phyloP scores from a whole-genome alignment of 2,797 vertebrate genomes.

The Lates japonicus region DNA sequence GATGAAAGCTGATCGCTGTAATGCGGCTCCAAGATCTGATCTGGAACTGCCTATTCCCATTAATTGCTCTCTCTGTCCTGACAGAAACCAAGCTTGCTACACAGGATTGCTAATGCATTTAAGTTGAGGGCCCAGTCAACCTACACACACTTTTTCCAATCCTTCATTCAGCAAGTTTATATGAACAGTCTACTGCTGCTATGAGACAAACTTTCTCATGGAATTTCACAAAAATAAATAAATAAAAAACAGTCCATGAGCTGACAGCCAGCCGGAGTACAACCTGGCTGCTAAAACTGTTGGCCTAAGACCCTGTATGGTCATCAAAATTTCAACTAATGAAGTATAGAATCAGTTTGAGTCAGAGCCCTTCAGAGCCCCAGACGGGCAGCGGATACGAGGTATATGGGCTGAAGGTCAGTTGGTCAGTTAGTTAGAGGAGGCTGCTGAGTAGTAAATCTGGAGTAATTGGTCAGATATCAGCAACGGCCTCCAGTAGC shows the following conservation, averaged over 20 bases:
- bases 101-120: slow-evolving; percentile 43
- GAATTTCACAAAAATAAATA: slow-evolving; percentile 48
- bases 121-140: slow-evolving; percentile 47
- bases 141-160: slow-evolving; percentile 56
- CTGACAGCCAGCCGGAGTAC: slow-evolving; percentile 33
- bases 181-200: slow-evolving; percentile 49
- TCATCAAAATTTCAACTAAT: slow-evolving; percentile 57
- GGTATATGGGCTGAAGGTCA: slow-evolving; percentile 72
- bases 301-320: slow-evolving; percentile 30
- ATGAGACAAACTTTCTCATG: slow-evolving; percentile 57
- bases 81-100: slow-evolving; percentile 49
- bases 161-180: slow-evolving; percentile 43
- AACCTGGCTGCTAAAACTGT: slow-evolving; percentile 52
- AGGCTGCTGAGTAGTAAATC: slow-evolving; percentile 62
- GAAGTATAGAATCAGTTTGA: slow-evolving; percentile 48
- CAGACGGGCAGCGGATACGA: slow-evolving; percentile 30
- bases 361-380: slow-evolving; percentile 34
- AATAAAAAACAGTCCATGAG: slow-evolving; percentile 36
- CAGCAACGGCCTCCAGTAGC: slow-evolving; percentile 66
- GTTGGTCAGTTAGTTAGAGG: slow-evolving; percentile 56
- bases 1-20: slow-evolving; percentile 51
- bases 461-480: slow-evolving; percentile 79
- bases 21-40: slow-evolving; percentile 49
- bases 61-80: slow-evolving; percentile 24
- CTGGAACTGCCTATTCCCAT: slow-evolving; percentile 57